Evolutionary conservation across 2,113 vertebrate genomes (phyloP), one percentile per base, ranked within the genome.

Genomic region (Pionites leucogaster): DNA sequence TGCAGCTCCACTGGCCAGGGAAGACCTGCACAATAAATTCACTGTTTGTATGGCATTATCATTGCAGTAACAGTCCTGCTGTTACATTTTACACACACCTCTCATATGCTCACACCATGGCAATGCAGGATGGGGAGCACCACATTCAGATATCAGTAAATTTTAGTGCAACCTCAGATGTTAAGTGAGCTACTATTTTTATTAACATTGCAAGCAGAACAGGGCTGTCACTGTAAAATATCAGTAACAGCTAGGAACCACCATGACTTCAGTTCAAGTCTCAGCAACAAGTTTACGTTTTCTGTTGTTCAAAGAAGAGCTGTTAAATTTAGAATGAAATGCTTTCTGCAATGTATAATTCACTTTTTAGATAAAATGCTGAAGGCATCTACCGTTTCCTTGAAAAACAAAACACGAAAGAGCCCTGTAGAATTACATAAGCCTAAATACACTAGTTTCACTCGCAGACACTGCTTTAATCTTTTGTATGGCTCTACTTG

Each of bases 321-420:
- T 83, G 70, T 95, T 95, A 96, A 95, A 96, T 89, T 79, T 63
- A 63, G 90, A 90, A 85, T 72, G 17, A 92, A 86, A 81, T 89
- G 67, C 63, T 88, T 87, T 93, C 90, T 96, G 63, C 86, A 92
- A 79, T 76, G 44, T 81, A 82, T 91, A 93, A 75, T 87, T 92
- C 74, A 47, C 79, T 86, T 91, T 94, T 93, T 82, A 88, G 82
- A 88, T 78, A 86, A n/a, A 88, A 37, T 33, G 84, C 82, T 91
- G 88, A 95, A 96, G 87, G 82, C 31, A 88, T 70, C 76, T 90
- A 64, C 47, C 44, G 28, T 74, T 92, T 74, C 44, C 86, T 90
- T 95, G 78, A 39, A 92, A 78, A 80, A 77, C 37, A 84, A 83
- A 92, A 70, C 35, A 74, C 2, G 1, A 31, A 57, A 70, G 44